Percentiles rank a stretch among this genome's conserved stretches.
Conservation (phyloP, 1,140 invertebrate species). For the Helicoverpa armigera region DNA sequence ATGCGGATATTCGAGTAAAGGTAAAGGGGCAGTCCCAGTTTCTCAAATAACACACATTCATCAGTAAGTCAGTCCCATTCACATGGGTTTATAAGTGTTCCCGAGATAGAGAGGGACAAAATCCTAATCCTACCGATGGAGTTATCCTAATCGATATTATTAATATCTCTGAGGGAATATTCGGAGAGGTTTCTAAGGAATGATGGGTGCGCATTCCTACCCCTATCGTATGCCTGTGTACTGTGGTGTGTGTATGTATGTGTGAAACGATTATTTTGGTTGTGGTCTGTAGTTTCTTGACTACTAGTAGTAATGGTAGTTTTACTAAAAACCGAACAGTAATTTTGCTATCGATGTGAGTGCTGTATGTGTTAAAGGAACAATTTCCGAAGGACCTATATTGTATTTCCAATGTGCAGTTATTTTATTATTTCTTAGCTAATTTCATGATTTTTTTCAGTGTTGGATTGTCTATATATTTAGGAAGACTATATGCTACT, state of each 20-base stretch:
- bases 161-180: conserved; percentile 43
- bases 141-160: conserved; percentile 46
- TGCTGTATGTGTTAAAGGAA: too few relatives aligned
- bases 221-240: conserved; percentile 28
- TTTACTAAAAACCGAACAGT: background rate
- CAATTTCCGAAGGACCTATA: too few relatives aligned
- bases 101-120: conserved; percentile 13
- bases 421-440: too few relatives aligned
- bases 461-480: too few relatives aligned
- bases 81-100: background rate
- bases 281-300: background rate
- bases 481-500: too few relatives aligned
- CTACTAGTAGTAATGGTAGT: background rate
- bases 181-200: conserved; percentile 34
- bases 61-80: background rate
- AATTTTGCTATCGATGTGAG: background rate
- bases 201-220: conserved; percentile 40
- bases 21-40: background rate
- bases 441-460: too few relatives aligned
- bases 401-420: too few relatives aligned
- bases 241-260: background rate
- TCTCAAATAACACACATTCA: conserved; percentile 14
- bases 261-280: conserved; percentile 6
- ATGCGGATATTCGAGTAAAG: too few relatives aligned
- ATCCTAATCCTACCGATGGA: conserved; percentile 28